Evolutionary conservation across 1,140 invertebrate genomes (phyloP), one percentile per base, ranked within the genome.

Genomic region (Protaetia brevitarsis): DNA sequence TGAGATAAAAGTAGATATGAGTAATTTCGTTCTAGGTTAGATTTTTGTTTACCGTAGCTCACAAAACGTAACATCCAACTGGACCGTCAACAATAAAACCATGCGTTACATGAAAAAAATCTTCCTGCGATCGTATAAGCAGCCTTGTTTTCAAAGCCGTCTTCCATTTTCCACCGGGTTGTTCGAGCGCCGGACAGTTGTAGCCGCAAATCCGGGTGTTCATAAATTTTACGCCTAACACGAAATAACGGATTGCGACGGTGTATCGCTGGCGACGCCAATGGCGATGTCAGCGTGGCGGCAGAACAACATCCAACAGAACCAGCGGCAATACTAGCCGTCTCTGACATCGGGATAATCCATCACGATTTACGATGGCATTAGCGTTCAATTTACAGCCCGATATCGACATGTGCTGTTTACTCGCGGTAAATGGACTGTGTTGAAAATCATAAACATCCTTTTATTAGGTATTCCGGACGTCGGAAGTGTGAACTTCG

Each of bases 361-460:
- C 71, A 73, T 73, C 71, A 73, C 71, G 71, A 73, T 73, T 73
- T 73, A 73, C 71, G 68, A 66, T 63, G 19, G 65, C 69, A 69
- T 69, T 59, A 68, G 63, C 63, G 65, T 66, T 68, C 71, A 70
- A 73, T 73, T 73, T 73, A 73, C 71, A 73, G 61, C 69, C 23
- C 63, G 66, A 60, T 65, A 73, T 73, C 66, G 71, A 73, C 71
- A 68, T 70, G 65, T 71, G 19, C 41, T 51, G 19, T 51, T 51
- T 51, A 51, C 19, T 23, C 11, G 41, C 41, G 16, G 41, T 51
- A 51, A 51, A 51, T 51, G 61, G 68, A 67, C 66, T 57, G 19
- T 64, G 60, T 66, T 70, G 51, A 62, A 66, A 68, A 65, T 66
- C 69, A 68, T 67, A 70, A 69, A 67, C 67, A 66, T 67, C 59